Conservation (phyloP, 2,797 vertebrate species). For the Salarias fasciatus region DNA sequence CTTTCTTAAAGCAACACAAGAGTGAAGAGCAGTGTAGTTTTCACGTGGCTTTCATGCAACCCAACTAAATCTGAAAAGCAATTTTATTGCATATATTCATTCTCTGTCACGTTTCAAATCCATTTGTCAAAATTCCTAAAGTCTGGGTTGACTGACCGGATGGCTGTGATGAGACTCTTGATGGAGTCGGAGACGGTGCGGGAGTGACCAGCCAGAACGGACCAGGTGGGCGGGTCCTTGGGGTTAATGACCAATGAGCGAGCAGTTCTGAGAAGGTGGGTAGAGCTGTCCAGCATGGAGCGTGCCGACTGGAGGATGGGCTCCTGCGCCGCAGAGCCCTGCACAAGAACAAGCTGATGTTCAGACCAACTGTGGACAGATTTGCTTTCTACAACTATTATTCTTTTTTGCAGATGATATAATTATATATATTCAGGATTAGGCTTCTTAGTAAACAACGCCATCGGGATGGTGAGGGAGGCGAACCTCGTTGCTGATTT, state of each 20-base stretch:
- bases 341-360: neutral
- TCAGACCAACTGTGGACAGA: neutral
- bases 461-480: neutral
- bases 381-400: neutral
- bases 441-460: too few species aligned
- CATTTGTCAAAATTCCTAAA: neutral
- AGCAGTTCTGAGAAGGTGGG: conserved; percentile 91
- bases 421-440: too few species aligned
- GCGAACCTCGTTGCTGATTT: conserved; percentile 93
- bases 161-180: conserved; percentile 97
- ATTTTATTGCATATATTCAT: too few species aligned
- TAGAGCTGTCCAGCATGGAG: conserved; percentile 97
- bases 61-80: too few species aligned
- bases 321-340: conserved; percentile 94
- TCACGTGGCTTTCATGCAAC: too few species aligned
- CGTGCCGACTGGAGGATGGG: conserved; percentile 92
- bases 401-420: neutral
- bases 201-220: conserved; percentile 94
- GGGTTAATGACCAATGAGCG: conserved; percentile 96
- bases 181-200: conserved; percentile 98
- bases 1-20: too few species aligned
- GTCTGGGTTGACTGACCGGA: conserved; percentile 83
- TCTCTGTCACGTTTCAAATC: too few species aligned
- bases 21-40: too few species aligned
- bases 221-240: conserved; percentile 98